Conservation (phyloP, 1,140 invertebrate genomes). For the Helicoverpa zea region DNA sequence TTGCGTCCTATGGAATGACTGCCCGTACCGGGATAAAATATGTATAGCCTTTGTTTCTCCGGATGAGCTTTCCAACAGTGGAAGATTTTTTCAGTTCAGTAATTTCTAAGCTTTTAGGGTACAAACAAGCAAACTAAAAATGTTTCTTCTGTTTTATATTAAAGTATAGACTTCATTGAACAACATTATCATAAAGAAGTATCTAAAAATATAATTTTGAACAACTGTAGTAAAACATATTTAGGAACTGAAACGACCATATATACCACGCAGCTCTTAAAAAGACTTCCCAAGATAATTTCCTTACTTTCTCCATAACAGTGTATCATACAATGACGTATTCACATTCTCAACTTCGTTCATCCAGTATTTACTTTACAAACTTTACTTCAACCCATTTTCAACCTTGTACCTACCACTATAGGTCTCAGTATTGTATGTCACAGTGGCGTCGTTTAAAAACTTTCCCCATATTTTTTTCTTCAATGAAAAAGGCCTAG, state of each 20-base stretch:
- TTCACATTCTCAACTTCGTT: slow-evolving; percentile 14
- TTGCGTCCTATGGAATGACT: too few relatives aligned
- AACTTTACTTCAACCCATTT: background rate
- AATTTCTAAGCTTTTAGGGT: too few relatives aligned
- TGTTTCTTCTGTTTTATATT: too few relatives aligned
- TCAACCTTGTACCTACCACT: background rate
- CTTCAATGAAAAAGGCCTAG: slow-evolving; percentile 18
- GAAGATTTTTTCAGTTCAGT: too few relatives aligned
- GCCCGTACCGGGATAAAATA: too few relatives aligned
- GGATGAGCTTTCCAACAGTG: too few relatives aligned
- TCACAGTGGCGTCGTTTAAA: background rate
- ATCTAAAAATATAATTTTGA: too few relatives aligned
- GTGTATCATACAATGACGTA: slow-evolving; percentile 29
- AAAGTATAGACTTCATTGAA: too few relatives aligned
- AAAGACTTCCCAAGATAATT: background rate
- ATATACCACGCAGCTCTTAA: background rate
- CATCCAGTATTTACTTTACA: slow-evolving; percentile 34
- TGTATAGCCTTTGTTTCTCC: too few relatives aligned
- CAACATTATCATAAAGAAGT: too few relatives aligned
- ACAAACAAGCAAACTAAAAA: too few relatives aligned
- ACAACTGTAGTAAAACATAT: background rate
- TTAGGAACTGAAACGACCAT: too few relatives aligned
- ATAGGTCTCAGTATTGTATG: background rate
- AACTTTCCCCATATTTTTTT: slow-evolving; percentile 34
- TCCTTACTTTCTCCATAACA: slow-evolving; percentile 34